Conservation (phyloP, 2,113 vertebrate species). For the Parotia lawesii region DNA sequence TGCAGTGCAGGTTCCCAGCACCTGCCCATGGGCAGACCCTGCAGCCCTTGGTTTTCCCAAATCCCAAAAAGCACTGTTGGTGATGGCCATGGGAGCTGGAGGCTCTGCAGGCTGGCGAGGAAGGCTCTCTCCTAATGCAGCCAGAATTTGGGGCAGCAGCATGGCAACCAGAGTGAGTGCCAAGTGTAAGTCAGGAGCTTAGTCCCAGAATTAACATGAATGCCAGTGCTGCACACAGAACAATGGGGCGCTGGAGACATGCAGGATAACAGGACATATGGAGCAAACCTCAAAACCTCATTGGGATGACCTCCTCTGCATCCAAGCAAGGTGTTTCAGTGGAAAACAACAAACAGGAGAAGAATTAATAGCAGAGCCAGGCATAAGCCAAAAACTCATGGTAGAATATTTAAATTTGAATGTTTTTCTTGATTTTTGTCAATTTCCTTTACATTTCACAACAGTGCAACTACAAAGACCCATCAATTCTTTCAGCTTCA, state of each 20-base stretch:
- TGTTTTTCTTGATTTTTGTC: neutral
- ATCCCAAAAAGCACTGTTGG: neutral
- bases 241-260: neutral
- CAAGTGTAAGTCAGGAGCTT: slow-evolving; percentile 12
- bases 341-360: neutral
- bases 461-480: neutral
- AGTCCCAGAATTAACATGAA: neutral
- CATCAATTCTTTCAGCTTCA: neutral
- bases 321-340: neutral
- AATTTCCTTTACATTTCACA: neutral
- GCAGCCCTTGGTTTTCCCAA: neutral
- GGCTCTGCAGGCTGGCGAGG: neutral
- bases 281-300: slow-evolving; percentile 7
- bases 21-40: neutral
- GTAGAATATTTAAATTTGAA: neutral
- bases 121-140: neutral
- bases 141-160: slow-evolving; percentile 1
- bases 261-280: neutral
- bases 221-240: neutral
- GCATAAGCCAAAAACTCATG: neutral
- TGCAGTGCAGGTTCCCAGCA: neutral
- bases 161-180: neutral
- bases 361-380: neutral
- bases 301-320: slow-evolving; percentile 29
- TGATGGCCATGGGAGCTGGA: neutral